A percentile compares a stretch with the other conserved stretches of the same genome.
phyloP scores from a whole-genome alignment of 1,140 invertebrate species.

The Lordiphosa stackelbergi region DNA sequence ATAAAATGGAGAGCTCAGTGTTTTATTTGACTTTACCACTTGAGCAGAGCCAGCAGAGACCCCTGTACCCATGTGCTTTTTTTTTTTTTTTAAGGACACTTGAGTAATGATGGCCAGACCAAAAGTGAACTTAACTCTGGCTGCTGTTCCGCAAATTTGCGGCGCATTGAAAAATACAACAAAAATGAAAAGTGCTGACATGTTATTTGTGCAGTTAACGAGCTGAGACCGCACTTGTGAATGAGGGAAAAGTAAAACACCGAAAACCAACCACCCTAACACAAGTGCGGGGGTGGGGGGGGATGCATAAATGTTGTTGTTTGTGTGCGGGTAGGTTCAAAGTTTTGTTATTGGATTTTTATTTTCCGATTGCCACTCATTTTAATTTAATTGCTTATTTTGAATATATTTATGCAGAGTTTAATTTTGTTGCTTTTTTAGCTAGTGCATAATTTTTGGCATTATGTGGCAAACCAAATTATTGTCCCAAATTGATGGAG shows the following conservation, averaged over 20 bases:
- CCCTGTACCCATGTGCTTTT: background rate
- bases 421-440: conserved; percentile 2
- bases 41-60: conserved; percentile 10
- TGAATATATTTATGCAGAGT: conserved; percentile 4
- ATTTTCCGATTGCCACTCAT: conserved; percentile 60
- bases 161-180: conserved; percentile 3
- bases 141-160: conserved; percentile 54
- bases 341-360: conserved; percentile 57
- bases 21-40: conserved; percentile 47
- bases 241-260: conserved; percentile 34
- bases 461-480: background rate
- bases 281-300: too few species aligned
- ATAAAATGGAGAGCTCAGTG: conserved; percentile 27
- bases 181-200: conserved; percentile 47
- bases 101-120: conserved; percentile 63
- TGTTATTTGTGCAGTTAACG: conserved; percentile 74
- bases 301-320: background rate
- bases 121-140: conserved; percentile 56
- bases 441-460: background rate
- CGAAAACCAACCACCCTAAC: conserved; percentile 5
- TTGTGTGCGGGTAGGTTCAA: conserved; percentile 2
- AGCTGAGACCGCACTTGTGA: conserved; percentile 69
- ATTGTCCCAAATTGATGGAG: background rate
- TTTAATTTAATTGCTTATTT: conserved; percentile 59
- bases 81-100: conserved; percentile 46